Evolutionary conservation across 2,797 vertebrate genomes (phyloP).

Genomic region (Acomys russatus): DNA sequence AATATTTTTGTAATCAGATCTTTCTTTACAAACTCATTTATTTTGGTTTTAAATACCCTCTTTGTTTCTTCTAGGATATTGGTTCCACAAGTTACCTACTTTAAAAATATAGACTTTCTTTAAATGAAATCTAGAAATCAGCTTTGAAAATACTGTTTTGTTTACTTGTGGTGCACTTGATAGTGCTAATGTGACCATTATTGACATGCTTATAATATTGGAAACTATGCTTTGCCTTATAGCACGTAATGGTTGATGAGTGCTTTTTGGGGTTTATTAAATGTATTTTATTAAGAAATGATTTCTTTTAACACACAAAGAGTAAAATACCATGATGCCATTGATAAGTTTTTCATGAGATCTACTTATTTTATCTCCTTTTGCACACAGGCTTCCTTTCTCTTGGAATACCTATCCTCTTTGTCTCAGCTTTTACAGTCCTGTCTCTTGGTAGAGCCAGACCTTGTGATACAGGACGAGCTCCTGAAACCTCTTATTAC

Average conservation of each 20-base stretch:
- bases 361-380: background rate
- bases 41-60: conserved; percentile 6
- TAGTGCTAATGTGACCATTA: background rate
- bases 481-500: conserved; percentile 91
- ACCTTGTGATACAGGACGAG: conserved; percentile 90
- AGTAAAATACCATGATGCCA: background rate
- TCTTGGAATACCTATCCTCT: conserved; percentile 93
- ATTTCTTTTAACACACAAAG: background rate
- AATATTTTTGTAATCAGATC: conserved; percentile 44
- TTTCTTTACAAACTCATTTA: conserved; percentile 22
- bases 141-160: conserved; percentile 8
- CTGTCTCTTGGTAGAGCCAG: conserved; percentile 89
- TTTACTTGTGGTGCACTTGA: background rate
- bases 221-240: conserved; percentile 33
- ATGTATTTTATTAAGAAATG: background rate
- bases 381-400: conserved; percentile 89
- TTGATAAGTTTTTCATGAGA: background rate
- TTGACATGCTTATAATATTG: background rate
- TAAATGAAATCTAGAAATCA: conserved; percentile 32
- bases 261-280: conserved; percentile 20
- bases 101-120: conserved; percentile 38
- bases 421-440: conserved; percentile 93
- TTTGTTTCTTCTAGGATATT: conserved; percentile 25
- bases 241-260: background rate
- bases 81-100: conserved; percentile 4